These are phyloP conservation scores for Calonectris borealis DNA, from an alignment of 2,113 vertebrate species.

Conservation along the genomic window DNA sequence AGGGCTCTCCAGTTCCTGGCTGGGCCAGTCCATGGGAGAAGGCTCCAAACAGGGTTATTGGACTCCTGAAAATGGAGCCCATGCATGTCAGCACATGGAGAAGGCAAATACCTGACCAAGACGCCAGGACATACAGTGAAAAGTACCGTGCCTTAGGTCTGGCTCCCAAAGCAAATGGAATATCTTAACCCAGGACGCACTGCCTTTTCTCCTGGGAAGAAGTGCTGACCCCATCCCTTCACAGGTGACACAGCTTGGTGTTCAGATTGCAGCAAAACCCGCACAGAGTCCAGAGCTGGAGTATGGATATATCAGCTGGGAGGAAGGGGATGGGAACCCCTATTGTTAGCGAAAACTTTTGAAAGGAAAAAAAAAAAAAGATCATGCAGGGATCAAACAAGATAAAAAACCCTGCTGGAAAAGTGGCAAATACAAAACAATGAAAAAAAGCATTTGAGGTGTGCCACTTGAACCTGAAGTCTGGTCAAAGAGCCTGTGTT, in stretches of 20 bases:
- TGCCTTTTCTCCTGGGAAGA: not conserved
- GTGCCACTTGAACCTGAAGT: not conserved
- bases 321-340: not conserved
- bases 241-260: not conserved
- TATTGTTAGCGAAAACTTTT: not conserved
- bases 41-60: not conserved
- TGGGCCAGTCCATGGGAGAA: not conserved
- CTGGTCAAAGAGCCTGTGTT: not conserved
- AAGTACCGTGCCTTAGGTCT: not conserved
- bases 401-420: not conserved
- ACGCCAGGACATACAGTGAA: not conserved
- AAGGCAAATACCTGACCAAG: not conserved
- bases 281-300: not conserved
- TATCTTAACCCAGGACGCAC: not conserved
- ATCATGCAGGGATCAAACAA: not conserved
- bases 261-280: not conserved
- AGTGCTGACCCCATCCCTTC: not conserved
- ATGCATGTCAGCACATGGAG: not conserved
- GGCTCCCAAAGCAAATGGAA: not conserved
- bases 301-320: not conserved
- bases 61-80: not conserved
- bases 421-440: not conserved
- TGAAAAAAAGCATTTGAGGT: not conserved
- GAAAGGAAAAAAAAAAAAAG: not conserved
- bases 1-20: not conserved